These are phyloP conservation scores for Apus apus DNA, from an alignment of 2,113 vertebrate species.

Conservation along the genomic window DNA sequence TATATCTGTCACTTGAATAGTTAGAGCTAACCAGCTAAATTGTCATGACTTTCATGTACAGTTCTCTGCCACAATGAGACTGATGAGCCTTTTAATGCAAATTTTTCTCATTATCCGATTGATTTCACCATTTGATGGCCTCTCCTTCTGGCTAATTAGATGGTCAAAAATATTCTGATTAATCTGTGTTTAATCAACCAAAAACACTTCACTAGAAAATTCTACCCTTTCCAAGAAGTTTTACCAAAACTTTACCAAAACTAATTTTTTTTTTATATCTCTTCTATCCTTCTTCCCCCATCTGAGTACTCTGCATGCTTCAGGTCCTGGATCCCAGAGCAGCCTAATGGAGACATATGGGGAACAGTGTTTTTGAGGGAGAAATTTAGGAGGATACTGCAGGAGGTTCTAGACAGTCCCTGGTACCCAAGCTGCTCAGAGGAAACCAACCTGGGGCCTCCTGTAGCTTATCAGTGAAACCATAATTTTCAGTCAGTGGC, in stretches of 20 bases:
- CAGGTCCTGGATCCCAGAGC: background rate
- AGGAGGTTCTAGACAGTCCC: background rate
- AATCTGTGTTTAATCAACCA: background rate
- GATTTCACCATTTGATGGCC: background rate
- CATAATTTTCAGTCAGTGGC: background rate
- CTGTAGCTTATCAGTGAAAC: background rate
- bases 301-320: background rate
- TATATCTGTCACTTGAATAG: background rate
- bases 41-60: background rate
- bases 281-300: background rate
- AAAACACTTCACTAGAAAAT: background rate
- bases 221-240: background rate
- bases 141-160: background rate
- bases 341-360: background rate
- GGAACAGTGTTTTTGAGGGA: background rate
- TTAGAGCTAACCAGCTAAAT: background rate
- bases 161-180: background rate
- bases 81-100: background rate
- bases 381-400: background rate
- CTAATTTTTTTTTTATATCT: too few relatives aligned
- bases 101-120: background rate
- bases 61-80: background rate
- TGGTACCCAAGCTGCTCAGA: background rate
- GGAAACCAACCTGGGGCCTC: background rate
- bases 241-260: background rate